Percentiles rank a stretch among this genome's conserved stretches.
Conservation (phyloP, 2,797 vertebrate genomes). For the Psittacula echo region DNA sequence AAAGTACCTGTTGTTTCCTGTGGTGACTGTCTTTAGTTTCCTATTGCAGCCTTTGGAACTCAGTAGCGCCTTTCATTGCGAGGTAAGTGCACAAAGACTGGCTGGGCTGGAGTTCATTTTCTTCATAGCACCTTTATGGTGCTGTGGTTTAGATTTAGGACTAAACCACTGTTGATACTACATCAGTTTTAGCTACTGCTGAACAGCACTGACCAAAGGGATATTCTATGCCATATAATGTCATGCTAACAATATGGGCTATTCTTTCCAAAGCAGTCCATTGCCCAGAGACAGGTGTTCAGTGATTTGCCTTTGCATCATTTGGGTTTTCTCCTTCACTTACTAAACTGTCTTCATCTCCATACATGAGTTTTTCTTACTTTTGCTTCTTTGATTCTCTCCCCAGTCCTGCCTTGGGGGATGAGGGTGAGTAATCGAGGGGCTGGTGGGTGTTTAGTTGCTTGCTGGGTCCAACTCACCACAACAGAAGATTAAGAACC, state of each 20-base stretch:
- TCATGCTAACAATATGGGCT: background rate
- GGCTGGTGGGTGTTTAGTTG: background rate
- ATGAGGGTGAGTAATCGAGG: background rate
- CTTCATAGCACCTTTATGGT: background rate
- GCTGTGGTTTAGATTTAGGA: background rate
- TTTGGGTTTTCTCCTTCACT: background rate
- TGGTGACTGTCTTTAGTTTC: background rate
- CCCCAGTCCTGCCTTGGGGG: background rate
- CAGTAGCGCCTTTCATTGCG: background rate
- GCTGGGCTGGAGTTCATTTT: background rate
- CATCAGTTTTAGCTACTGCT: background rate
- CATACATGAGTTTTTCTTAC: background rate
- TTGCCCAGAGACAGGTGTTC: background rate
- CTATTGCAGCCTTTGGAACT: background rate
- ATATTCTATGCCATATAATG: background rate
- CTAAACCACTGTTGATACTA: background rate
- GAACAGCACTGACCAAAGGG: background rate
- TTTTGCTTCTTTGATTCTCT: background rate
- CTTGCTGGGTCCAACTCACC: background rate
- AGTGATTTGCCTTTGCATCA: background rate
- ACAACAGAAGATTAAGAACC: background rate
- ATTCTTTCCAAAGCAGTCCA: background rate
- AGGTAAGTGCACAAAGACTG: background rate
- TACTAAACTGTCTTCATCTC: background rate
- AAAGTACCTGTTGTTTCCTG: background rate